phyloP scores from a whole-genome alignment of 2,113 vertebrate genomes.

The Osmerus mordax region DNA sequence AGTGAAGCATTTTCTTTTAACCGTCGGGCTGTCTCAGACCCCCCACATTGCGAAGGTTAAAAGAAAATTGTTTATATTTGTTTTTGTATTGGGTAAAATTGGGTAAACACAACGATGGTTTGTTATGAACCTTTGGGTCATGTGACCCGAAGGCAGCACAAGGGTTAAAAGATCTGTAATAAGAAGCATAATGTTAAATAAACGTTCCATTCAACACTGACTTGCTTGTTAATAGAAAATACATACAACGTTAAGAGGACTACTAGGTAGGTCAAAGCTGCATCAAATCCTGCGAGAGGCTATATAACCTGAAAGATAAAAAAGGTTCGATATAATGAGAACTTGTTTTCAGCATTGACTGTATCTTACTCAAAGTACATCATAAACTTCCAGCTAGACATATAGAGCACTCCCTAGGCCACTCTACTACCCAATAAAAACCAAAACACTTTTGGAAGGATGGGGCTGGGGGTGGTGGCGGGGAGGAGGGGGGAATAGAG shows the following conservation, averaged over 20 bases:
- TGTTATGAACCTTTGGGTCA: too few relatives aligned
- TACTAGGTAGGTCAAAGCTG: neutral
- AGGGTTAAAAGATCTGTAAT: too few relatives aligned
- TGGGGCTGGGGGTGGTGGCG: slow-evolving; percentile 13
- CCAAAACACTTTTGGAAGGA: slow-evolving; percentile 29
- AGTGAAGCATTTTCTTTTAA: too few relatives aligned
- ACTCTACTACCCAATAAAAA: slow-evolving; percentile 24
- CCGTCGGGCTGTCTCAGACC: too few relatives aligned
- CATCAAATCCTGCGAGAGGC: neutral
- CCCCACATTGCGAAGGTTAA: too few relatives aligned
- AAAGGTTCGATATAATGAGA: neutral
- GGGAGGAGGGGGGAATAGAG: slow-evolving; percentile 4
- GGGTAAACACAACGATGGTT: too few relatives aligned
- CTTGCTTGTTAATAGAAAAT: neutral
- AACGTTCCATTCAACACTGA: neutral
- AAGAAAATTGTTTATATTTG: too few relatives aligned
- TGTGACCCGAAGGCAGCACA: too few relatives aligned
- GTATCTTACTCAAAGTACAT: slow-evolving; percentile 7
- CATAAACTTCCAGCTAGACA: slow-evolving; percentile 29
- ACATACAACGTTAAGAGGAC: neutral
- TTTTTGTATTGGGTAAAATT: too few relatives aligned
- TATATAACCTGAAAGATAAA: neutral
- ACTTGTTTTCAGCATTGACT: neutral
- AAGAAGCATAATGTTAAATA: too few relatives aligned
- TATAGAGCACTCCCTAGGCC: slow-evolving; percentile 14